Conservation (phyloP, 2,888 invertebrate genomes). For the Rhagonycha lutea region DNA sequence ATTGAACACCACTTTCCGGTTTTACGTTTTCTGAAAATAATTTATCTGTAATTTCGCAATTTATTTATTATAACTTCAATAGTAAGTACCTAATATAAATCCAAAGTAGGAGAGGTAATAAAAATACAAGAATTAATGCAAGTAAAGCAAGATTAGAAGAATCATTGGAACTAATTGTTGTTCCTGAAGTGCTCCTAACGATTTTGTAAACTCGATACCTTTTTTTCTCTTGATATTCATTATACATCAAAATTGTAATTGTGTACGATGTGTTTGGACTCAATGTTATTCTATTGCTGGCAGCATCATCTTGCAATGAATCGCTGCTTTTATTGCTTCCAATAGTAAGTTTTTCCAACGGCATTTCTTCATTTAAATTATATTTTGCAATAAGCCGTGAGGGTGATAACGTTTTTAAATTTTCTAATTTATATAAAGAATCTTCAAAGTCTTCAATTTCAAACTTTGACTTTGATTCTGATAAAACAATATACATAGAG, state of each 20-base stretch:
- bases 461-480: background rate
- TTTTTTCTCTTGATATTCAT: background rate
- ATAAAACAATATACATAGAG: constrained; percentile 11
- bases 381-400: background rate
- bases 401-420: background rate
- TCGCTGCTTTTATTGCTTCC: background rate
- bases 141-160: constrained; percentile 3
- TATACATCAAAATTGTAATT: background rate
- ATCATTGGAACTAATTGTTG: background rate
- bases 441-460: background rate
- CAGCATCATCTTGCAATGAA: background rate
- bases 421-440: background rate
- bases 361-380: background rate
- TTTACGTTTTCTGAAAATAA: constrained; percentile 3
- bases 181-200: background rate
- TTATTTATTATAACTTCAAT: background rate
- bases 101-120: constrained; percentile 20
- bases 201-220: background rate
- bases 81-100: constrained; percentile 16
- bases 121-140: constrained; percentile 25
- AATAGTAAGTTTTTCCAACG: background rate
- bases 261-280: background rate
- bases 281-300: background rate
- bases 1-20: background rate
- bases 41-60: background rate